phyloP scores from a whole-genome alignment of 2,797 vertebrate species.

The Nannoperca australis region DNA sequence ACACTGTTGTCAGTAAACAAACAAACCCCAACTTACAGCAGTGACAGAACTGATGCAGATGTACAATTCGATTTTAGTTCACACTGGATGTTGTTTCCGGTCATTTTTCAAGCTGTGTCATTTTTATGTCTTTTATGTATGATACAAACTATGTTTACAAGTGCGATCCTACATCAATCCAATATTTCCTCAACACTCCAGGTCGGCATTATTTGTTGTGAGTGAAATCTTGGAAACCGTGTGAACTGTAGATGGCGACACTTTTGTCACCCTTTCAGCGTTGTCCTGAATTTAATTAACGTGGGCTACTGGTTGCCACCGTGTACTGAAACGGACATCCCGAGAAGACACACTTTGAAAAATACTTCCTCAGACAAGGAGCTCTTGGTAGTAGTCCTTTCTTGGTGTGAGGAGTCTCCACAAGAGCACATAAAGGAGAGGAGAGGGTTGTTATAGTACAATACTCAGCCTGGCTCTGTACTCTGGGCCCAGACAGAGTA shows the following conservation, averaged over 20 bases:
- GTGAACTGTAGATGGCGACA: slow-evolving; percentile 49
- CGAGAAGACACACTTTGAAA: slow-evolving; percentile 50
- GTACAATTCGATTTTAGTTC: slow-evolving; percentile 62
- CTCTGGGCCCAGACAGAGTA: slow-evolving; percentile 78
- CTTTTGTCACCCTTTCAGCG: slow-evolving; percentile 39
- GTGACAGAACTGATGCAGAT: slow-evolving; percentile 78
- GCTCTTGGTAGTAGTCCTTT: slow-evolving; percentile 60
- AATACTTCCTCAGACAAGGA: slow-evolving; percentile 68
- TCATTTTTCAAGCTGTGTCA: slow-evolving; percentile 46
- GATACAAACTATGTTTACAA: slow-evolving; percentile 57
- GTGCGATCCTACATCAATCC: slow-evolving; percentile 58
- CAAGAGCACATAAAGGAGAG: slow-evolving; percentile 46
- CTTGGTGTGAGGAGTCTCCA: slow-evolving; percentile 56
- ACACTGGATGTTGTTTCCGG: slow-evolving; percentile 52
- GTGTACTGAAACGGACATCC: slow-evolving; percentile 34
- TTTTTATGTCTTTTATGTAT: slow-evolving; percentile 52
- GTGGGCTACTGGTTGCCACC: slow-evolving; percentile 54
- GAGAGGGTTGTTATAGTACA: slow-evolving; percentile 55
- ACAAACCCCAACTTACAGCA: slow-evolving; percentile 90
- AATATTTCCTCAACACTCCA: slow-evolving; percentile 60
- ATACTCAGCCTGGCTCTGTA: slow-evolving; percentile 67
- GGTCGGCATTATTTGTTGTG: slow-evolving; percentile 54
- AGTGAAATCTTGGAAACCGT: slow-evolving; percentile 65
- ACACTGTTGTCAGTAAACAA: slow-evolving; percentile 83
- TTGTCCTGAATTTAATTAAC: slow-evolving; percentile 67